Evolutionary conservation across 2,888 invertebrate genomes (phyloP), one percentile per base, ranked within the genome.

Genomic region (Platypus cylindrus): DNA sequence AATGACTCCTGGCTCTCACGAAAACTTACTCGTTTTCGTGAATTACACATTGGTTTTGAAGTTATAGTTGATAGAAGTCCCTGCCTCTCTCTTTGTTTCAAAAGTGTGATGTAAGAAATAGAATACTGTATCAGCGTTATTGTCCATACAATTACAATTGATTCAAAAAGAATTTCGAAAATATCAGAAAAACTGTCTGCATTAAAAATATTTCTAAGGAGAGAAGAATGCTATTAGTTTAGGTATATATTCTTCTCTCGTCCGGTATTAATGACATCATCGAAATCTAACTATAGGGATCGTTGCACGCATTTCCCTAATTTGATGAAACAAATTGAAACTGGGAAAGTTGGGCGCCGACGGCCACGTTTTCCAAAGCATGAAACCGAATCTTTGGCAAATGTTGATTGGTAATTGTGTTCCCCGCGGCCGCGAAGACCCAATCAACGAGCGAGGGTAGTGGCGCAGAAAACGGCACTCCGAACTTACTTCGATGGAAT

Each of bases 391-490:
- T 48, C 50, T 47, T 45, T 37, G 49, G 49, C 46, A 45, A 46
- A 48, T 49, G 52, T 52, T 54, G 54, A 54, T 54, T 54, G 53
- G 53, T 54, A 54, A 54, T 54, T 54, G 55, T 56, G 40, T 55
- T 56, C 59, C 56, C 58, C 49, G 53, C 54, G 56, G 54, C 53
- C 51, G 48, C 41, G 37, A 45, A 49, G 52, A 52, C 50, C 60
- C 59, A 60, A 60, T 60, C 60, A 60, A 54, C 54, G 58, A 51
- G 55, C 57, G 57, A 49, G 56, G 52, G 55, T 55, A 58, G 58
- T 57, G 55, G 60, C 54, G 59, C 59, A 57, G 58, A 59, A 60
- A 60, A 55, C 57, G 56, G 54, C 58, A 59, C 58, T 56, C 55
- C 48, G 43, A 45, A 24, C 51, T 48, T 52, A 55, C 60, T 49